Conservation (phyloP, 2,797 vertebrate species). For the Emys orbicularis region DNA sequence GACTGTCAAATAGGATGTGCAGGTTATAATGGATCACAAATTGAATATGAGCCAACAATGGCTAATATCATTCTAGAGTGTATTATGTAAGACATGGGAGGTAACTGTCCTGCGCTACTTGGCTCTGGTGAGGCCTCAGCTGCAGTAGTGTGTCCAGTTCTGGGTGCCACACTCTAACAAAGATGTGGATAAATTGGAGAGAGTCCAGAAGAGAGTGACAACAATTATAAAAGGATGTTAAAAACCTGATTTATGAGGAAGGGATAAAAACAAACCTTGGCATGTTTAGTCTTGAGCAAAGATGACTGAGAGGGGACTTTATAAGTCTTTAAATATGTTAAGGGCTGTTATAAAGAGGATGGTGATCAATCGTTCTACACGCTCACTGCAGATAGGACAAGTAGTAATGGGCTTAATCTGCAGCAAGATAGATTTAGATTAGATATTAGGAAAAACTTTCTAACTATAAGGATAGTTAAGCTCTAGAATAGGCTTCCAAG, state of each 20-base stretch:
- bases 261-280: too few relatives aligned
- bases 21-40: neutral
- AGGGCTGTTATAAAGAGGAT: neutral
- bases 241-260: too few relatives aligned
- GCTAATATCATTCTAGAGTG: neutral
- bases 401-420: neutral
- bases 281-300: too few relatives aligned
- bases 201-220: neutral
- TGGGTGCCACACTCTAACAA: neutral
- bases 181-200: neutral
- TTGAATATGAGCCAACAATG: neutral
- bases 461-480: too few relatives aligned
- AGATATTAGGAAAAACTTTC: too few relatives aligned
- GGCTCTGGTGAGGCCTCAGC: neutral
- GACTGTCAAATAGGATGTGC: neutral
- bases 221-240: neutral
- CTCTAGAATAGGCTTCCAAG: too few relatives aligned
- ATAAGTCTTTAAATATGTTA: neutral
- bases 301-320: neutral
- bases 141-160: neutral
- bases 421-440: neutral
- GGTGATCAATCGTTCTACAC: neutral
- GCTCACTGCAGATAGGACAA: neutral
- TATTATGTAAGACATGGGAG: neutral
- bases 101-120: neutral